Base-by-base conservation (phyloP, 1,140 invertebrate genomes). In the Anastrepha obliqua region DNA sequence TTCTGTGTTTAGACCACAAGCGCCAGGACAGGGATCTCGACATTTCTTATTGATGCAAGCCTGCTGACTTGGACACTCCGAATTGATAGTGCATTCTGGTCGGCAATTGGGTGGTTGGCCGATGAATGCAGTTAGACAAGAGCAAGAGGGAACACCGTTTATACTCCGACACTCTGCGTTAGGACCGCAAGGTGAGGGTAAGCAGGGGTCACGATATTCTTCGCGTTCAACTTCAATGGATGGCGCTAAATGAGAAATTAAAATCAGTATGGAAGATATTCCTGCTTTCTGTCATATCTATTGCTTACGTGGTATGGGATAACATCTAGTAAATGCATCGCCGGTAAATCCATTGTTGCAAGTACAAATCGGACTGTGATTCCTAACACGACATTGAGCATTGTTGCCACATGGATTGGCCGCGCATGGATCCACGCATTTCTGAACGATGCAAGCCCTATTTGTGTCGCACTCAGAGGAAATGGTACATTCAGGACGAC, bases 41-140 rank as follows among this genome's bases (percentile, higher is more conserved):
- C 97, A 98, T 90, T 95, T 96, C 92, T 97, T 96, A 90, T 96
- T 96, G 86, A 96, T 96, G 90, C 97, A 97, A 1, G 97, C 96
- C 90, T 95, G 94, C 90, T 97, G 96, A 85, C 96, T 96, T 0
- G 96, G 95, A 93, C 97, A 98, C 91, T 98, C 97, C 85, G 96
- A 95, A 90, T 97, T 97, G 88, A 97, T 96, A 3, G 96, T 95
- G 92, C 97, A 97, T 93, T 97, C 97, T 2, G 97, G 97, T 89
- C 96, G 94, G 92, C 97, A 97, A 90, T 97, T 97, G 2, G 97
- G 97, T 3, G 97, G 95, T 89, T 96, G 95, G 13, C 97, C 97
- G 86, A 97, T 95, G 90, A 96, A 97, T 87, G 95, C 96, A 0
- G 95, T 94, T 88, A 96, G 92, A 92, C 97, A 98, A 44, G 96